These are phyloP conservation scores for Chaetorhynchus papuensis DNA, from an alignment of 2,113 vertebrate genomes.

Conservation along the genomic window DNA sequence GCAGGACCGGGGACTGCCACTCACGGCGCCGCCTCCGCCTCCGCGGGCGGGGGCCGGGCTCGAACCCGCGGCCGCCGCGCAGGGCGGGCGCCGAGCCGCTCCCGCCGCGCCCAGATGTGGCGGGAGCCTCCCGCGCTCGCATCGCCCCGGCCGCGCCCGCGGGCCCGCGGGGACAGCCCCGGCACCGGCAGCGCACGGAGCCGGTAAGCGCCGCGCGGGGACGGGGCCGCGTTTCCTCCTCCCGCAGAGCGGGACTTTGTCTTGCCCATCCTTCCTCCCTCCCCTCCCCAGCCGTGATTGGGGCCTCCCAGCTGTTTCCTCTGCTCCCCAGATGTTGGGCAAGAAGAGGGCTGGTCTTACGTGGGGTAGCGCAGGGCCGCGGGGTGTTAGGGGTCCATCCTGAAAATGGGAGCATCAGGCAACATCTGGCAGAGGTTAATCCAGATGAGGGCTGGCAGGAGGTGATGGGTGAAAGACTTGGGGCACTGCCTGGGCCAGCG, in stretches of 20 bases:
- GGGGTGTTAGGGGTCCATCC: not conserved
- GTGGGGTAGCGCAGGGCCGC: not conserved
- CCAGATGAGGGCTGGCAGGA: not conserved
- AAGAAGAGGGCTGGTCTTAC: not conserved
- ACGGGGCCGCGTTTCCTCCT: not conserved
- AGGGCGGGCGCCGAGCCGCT: too few species aligned
- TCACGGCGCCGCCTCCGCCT: not conserved
- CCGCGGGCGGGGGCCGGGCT: not conserved
- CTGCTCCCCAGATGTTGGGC: not conserved
- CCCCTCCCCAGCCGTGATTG: rapidly evolving
- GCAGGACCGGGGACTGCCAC: not conserved
- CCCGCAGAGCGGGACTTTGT: not conserved
- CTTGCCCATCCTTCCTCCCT: not conserved
- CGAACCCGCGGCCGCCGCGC: not conserved
- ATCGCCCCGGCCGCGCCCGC: not conserved
- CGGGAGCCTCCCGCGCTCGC: not conserved
- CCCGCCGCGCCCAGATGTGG: not conserved
- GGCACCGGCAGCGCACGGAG: not conserved
- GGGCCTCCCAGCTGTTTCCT: not conserved
- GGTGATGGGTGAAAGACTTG: not conserved
- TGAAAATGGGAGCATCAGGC: not conserved
- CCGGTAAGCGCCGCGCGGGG: not conserved
- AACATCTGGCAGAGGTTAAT: not conserved
- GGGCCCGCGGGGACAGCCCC: not conserved
- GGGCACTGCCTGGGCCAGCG: not conserved